A percentile compares a stretch with the other conserved stretches of the same genome.
Evolutionary conservation across 2,113 vertebrate genomes (phyloP).

Genomic region (Phoxinus phoxinus): DNA sequence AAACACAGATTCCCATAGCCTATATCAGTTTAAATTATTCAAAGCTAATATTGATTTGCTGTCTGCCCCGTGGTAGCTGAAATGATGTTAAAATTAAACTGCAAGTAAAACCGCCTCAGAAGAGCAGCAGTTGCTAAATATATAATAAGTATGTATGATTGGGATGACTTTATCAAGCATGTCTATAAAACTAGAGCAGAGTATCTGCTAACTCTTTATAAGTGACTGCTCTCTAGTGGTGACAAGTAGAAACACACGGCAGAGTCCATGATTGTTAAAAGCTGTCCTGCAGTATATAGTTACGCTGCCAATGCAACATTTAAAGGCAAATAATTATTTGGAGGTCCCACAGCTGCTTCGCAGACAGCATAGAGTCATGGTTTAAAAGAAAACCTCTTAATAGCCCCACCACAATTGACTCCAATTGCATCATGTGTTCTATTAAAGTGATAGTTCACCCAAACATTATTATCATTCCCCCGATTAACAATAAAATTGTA

Average conservation of each 20-base stretch:
- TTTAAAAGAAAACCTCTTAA: fast-evolving
- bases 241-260: neutral
- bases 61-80: neutral
- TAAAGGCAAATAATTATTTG: neutral
- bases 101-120: neutral
- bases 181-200: neutral
- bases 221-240: conserved; percentile 26
- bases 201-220: neutral
- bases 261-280: neutral
- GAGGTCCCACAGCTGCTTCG: neutral
- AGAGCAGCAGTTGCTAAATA: neutral
- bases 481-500: neutral
- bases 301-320: neutral
- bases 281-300: neutral
- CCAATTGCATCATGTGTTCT: neutral
- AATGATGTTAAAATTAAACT: neutral
- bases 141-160: neutral
- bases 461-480: neutral
- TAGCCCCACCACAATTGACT: neutral
- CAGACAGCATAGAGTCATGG: neutral
- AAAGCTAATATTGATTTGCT: neutral
- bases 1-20: neutral
- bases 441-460: neutral
- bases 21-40: neutral
- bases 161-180: neutral